Evolutionary conservation across 2,888 invertebrate genomes (phyloP), one percentile per base, ranked within the genome.

Genomic region (Crocallis elinguaria): DNA sequence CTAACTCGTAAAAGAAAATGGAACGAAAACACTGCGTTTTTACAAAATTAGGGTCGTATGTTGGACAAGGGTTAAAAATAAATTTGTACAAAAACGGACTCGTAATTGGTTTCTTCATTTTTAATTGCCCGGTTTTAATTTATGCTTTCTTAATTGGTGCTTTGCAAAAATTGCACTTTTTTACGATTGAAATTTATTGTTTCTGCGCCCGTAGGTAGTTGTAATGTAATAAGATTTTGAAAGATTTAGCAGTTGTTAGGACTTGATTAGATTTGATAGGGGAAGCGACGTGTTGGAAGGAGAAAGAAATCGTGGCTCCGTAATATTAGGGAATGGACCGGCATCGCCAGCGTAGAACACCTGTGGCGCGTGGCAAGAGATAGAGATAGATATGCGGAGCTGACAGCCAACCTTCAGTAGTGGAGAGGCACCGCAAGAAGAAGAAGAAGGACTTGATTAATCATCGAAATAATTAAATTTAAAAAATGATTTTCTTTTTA

Each of bases 21-120:
- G 44, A 57, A 57, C 51, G 33, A 45, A 49, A 52, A 49, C 41
- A 43, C 29, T n/a, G 37, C 38, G 21, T 56, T 49, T 38, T 37
- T 37, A 27, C 21, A 12, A 19, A 51, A 54, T 51, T 48, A 51
- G 21, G 38, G 42, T 27, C 41, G 48, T 48, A 51, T 57, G 51
- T 51, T 14, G 29, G 33, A 50, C 52, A 58, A 51, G 53, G 56
- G 55, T 58, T 58, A 21, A 49, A 50, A 50, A 39, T 45, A 42
- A 43, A 55, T 46, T 51, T 51, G 33, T 21, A 53, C 38, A 53
- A 51, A 39, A 49, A 44, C 25, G 42, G 25, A 37, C 13, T 42
- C 23, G 8, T 42, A 53, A 57, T 55, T 58, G 51, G 57, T 42
- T 45, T 51, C 38, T 49, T 44, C 42, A 42, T 57, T 51, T 45